Conservation (phyloP, 2,888 invertebrate genomes). For the Dioctria linearis region DNA sequence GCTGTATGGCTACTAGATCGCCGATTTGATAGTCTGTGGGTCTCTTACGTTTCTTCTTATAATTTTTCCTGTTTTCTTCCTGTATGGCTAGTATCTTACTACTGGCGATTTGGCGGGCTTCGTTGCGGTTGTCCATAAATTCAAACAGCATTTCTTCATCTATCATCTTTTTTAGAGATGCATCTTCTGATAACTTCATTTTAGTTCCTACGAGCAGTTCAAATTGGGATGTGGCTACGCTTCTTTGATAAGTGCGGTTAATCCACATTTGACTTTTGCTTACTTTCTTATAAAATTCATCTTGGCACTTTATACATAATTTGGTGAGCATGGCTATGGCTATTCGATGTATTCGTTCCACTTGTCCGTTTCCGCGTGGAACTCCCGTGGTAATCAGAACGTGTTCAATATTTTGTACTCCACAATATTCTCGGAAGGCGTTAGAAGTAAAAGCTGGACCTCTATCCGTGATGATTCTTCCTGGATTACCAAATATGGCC, state of each 20-base stretch:
- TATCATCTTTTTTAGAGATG: not conserved
- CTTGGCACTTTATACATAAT: not conserved
- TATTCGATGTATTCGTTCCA: not conserved
- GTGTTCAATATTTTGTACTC: not conserved
- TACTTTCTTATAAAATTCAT: not conserved
- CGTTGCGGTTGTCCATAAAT: not conserved
- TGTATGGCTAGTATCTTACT: too few relatives aligned
- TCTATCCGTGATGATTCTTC: not conserved
- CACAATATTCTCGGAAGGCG: not conserved
- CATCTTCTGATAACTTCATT: not conserved
- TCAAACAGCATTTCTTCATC: not conserved
- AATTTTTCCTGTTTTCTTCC: too few relatives aligned
- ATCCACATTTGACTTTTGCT: not conserved
- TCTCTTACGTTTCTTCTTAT: not conserved
- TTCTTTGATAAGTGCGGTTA: not conserved
- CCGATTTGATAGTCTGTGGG: not conserved
- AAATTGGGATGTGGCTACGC: not conserved
- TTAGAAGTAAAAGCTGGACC: not conserved
- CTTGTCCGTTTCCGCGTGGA: not conserved
- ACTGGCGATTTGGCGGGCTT: too few relatives aligned
- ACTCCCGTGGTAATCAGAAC: not conserved
- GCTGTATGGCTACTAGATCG: not conserved
- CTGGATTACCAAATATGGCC: not conserved
- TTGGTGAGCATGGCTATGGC: not conserved
- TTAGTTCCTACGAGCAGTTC: not conserved